Conservation (phyloP, 1,140 invertebrate genomes). For the Dufourea novaeangliae region DNA sequence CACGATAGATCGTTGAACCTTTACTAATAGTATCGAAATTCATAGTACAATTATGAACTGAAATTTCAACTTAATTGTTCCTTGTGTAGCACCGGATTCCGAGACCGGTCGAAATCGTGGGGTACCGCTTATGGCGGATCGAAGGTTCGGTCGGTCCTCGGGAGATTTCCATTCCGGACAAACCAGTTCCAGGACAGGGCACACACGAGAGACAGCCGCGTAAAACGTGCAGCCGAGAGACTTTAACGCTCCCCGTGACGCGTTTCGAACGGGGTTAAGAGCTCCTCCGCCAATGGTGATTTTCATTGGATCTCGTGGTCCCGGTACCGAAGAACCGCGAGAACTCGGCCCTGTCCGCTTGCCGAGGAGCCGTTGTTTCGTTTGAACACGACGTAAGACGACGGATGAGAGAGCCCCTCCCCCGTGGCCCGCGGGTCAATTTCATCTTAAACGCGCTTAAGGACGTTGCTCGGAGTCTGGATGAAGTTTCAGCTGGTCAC, state of each 20-base stretch:
- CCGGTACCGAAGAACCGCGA: background rate
- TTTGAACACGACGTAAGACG: background rate
- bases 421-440: background rate
- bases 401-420: background rate
- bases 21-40: no score
- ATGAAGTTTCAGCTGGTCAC: background rate
- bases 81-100: background rate
- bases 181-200: constrained; percentile 42
- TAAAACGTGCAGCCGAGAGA: background rate
- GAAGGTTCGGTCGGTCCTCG: constrained; percentile 11
- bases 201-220: constrained; percentile 19
- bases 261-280: constrained; percentile 31
- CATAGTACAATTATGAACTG: no score
- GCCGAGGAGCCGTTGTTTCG: background rate
- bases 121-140: background rate
- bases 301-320: background rate
- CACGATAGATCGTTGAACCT: no score
- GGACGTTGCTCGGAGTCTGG: background rate
- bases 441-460: constrained; percentile 12
- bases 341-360: no score
- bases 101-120: background rate
- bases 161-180: constrained; percentile 36
- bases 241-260: background rate
- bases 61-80: no score
- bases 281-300: background rate